These are phyloP conservation scores for Panzeria rudis DNA, from an alignment of 2,888 invertebrate genomes.

Conservation along the genomic window DNA sequence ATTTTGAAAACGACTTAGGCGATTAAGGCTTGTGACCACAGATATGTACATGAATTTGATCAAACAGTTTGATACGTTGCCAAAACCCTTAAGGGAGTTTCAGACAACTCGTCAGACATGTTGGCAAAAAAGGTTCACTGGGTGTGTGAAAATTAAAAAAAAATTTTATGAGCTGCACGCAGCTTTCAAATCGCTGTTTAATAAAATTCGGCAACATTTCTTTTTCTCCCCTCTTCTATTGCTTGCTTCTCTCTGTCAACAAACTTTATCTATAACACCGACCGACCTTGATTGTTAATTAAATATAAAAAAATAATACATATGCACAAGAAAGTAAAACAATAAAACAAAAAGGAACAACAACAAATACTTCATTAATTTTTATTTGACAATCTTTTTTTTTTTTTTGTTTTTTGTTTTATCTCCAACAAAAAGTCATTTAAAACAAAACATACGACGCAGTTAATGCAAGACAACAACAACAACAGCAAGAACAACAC, in stretches of 20 bases:
- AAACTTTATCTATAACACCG: constrained; percentile 61
- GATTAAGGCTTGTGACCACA: no score
- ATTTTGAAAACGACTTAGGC: no score
- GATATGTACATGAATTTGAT: no score
- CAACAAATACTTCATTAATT: constrained; percentile 15
- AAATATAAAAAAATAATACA: not conserved
- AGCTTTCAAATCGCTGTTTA: not conserved
- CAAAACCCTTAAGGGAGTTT: no score
- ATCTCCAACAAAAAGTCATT: constrained; percentile 42
- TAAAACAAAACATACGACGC: constrained; percentile 31
- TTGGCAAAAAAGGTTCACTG: no score
- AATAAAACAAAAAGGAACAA: not conserved
- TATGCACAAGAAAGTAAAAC: constrained; percentile 21
- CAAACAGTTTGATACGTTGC: no score
- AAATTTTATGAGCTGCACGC: constrained; percentile 6
- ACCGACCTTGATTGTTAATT: constrained; percentile 68
- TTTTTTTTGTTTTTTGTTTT: constrained; percentile 56
- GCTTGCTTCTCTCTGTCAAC: not conserved
- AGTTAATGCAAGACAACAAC: constrained; percentile 5
- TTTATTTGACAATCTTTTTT: constrained; percentile 12
- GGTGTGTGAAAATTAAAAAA: not conserved
- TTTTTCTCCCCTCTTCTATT: not conserved
- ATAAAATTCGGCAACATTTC: not conserved
- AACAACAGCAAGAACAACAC: not conserved
- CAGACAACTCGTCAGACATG: no score